Percentiles rank a stretch among this genome's conserved stretches.
These are phyloP conservation scores for Pammene aurita DNA, from an alignment of 2,888 invertebrate species.

Conservation along the genomic window DNA sequence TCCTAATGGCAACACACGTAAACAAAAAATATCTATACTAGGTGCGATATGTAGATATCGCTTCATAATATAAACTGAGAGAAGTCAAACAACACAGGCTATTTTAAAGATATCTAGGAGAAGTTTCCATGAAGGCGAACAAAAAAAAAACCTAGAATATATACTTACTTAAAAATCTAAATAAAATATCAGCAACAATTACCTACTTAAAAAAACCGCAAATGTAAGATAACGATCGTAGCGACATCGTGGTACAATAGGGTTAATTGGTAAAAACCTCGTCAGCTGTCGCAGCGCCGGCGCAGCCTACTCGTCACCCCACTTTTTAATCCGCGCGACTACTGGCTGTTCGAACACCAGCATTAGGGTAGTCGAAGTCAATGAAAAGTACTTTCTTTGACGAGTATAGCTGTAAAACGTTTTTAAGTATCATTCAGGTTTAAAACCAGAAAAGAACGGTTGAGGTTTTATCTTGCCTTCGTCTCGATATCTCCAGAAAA, in stretches of 20 bases:
- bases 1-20: no score
- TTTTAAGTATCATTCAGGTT: no score
- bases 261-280: conserved; percentile 60
- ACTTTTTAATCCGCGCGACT: conserved; percentile 68
- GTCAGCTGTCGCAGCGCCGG: conserved; percentile 58
- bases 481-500: no score
- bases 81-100: no score
- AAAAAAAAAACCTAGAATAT: neutral
- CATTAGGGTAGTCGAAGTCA: neutral
- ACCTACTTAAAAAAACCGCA: conserved; percentile 11
- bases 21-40: no score
- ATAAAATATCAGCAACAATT: conserved; percentile 3
- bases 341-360: conserved; percentile 52
- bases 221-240: conserved; percentile 49
- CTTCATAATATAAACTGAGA: no score
- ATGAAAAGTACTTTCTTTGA: neutral
- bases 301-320: conserved; percentile 65
- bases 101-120: no score
- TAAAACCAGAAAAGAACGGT: no score
- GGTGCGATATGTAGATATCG: no score
- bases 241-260: conserved; percentile 54
- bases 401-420: no score
- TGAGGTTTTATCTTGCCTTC: no score
- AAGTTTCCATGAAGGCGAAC: no score
- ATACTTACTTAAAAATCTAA: neutral